Conservation (phyloP, 2,888 invertebrate genomes). For the Strigamia maritima region DNA sequence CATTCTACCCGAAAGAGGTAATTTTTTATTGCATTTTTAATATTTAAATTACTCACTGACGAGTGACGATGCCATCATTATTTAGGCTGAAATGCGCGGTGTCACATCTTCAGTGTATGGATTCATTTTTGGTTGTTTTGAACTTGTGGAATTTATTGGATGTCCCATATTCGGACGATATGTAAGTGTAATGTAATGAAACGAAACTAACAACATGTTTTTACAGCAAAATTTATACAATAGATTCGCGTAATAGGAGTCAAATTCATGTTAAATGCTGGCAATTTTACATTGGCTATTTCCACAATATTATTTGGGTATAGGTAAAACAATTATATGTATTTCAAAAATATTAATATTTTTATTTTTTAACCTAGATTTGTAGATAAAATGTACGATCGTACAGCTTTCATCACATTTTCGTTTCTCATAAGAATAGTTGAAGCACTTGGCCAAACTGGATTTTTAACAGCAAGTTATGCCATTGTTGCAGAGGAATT, state of each 20-base stretch:
- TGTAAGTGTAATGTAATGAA: too few relatives aligned
- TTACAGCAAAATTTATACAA: neutral
- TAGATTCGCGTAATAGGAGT: conserved; percentile 58
- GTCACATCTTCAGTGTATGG: conserved; percentile 78
- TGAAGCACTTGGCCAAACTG: conserved; percentile 81
- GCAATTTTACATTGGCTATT: conserved; percentile 75
- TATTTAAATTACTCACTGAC: neutral
- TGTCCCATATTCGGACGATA: conserved; percentile 81
- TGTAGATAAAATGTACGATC: neutral
- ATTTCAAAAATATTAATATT: neutral
- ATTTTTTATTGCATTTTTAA: neutral
- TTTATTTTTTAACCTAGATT: neutral
- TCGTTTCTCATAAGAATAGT: conserved; percentile 75
- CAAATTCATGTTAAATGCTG: conserved; percentile 73
- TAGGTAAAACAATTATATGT: conserved; percentile 44
- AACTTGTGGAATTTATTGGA: conserved; percentile 73
- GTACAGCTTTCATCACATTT: conserved; percentile 66
- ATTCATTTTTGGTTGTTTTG: conserved; percentile 80
- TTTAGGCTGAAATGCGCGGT: conserved; percentile 73
- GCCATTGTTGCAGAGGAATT: conserved; percentile 85
- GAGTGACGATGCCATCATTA: too few relatives aligned
- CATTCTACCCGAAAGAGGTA: conserved; percentile 36
- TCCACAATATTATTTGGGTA: conserved; percentile 75
- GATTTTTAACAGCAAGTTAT: conserved; percentile 79
- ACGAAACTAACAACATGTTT: too few relatives aligned